Evolutionary conservation across 2,113 vertebrate genomes (phyloP).

Genomic region (Phalacrocorax carbo): DNA sequence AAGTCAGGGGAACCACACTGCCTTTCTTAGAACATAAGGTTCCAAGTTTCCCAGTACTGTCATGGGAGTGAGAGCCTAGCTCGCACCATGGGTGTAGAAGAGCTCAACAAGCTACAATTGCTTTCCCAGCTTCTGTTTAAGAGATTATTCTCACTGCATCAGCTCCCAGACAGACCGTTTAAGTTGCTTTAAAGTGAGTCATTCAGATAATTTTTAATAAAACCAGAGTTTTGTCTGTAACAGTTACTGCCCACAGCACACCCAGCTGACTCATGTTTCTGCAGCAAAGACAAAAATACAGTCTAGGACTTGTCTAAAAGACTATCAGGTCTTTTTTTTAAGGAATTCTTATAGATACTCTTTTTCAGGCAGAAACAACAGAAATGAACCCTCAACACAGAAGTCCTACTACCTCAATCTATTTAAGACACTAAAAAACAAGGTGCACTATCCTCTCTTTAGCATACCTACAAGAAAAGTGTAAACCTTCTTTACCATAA

Average conservation of each 20-base stretch:
- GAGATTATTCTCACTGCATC: not conserved
- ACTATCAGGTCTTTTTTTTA: not conserved
- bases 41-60: not conserved
- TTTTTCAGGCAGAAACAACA: too few species aligned
- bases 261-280: not conserved
- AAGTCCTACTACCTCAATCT: not conserved
- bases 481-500: not conserved
- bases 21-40: not conserved
- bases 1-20: not conserved
- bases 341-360: not conserved
- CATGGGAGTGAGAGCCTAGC: not conserved
- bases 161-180: not conserved
- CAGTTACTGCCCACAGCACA: not conserved
- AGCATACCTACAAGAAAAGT: not conserved
- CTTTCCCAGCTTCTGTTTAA: not conserved
- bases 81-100: not conserved
- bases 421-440: not conserved
- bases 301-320: not conserved
- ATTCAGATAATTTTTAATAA: not conserved
- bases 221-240: not conserved
- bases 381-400: not conserved
- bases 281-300: not conserved
- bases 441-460: not conserved
- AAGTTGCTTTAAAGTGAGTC: not conserved
- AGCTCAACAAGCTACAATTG: not conserved